phyloP scores from a whole-genome alignment of 2,888 invertebrate genomes.

The Leptothorax acervorum region DNA sequence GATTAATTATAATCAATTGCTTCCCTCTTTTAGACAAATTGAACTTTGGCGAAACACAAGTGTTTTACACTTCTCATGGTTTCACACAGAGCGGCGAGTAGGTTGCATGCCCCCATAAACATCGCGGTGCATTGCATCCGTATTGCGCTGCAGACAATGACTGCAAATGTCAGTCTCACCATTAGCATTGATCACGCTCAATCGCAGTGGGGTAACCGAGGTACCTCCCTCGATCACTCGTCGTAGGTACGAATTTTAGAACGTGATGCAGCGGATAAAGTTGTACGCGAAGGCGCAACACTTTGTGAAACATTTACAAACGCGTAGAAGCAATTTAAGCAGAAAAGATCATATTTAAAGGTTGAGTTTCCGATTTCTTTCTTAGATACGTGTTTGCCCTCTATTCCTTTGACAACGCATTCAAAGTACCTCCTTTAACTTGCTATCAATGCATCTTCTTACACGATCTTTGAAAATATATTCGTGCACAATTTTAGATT shows the following conservation, averaged over 20 bases:
- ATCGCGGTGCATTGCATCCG: conserved; percentile 76
- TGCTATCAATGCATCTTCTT: not conserved
- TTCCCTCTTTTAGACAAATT: not conserved
- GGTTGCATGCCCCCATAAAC: conserved; percentile 76
- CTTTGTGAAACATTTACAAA: conserved; percentile 50
- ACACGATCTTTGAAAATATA: not conserved
- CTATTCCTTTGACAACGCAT: not conserved
- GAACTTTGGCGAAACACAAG: conserved; percentile 10
- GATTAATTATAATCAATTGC: not conserved
- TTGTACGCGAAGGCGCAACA: conserved; percentile 26
- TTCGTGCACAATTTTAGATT: not conserved
- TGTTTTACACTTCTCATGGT: conserved; percentile 49
- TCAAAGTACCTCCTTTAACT: not conserved
- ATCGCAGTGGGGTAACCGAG: conserved; percentile 71
- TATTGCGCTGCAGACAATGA: conserved; percentile 80
- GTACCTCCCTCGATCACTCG: conserved; percentile 59
- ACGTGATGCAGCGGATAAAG: conserved; percentile 52
- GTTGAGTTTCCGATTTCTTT: conserved; percentile 50
- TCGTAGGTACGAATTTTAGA: conserved; percentile 68
- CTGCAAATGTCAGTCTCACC: conserved; percentile 85
- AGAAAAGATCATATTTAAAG: conserved; percentile 47
- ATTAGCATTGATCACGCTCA: conserved; percentile 83
- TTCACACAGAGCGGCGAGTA: conserved; percentile 30
- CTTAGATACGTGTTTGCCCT: not conserved
- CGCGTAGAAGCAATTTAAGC: conserved; percentile 33